Base-by-base conservation (phyloP, 37 sponge, comb jelly and placozoan species). In the Haliclona indistincta region DNA sequence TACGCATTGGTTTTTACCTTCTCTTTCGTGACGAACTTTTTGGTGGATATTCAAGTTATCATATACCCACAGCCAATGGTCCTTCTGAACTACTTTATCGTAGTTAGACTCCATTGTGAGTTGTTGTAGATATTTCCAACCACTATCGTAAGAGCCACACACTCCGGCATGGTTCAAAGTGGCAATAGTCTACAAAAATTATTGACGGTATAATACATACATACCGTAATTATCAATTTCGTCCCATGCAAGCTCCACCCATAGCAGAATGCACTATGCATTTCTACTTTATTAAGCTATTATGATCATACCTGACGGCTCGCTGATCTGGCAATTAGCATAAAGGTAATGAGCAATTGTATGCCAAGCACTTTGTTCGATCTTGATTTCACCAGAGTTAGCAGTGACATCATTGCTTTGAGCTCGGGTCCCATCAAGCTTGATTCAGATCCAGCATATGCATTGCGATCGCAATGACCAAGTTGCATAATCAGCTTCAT, bases 291-390 rank as follows among this genome's bases (percentile, higher is more conserved):
- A n/a, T n/a, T n/a, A n/a, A n/a, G n/a, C 52, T 49, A 19, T 26
- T 60, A 10, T 60, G 28, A 23, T 20, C 25, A 38, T 65, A 73
- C 74, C 60, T 73, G 74, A 2, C 38, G 37, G 25, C n/a, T 64
- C 43, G 77, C 54, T 65, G 66, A 45, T 45, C 77, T 45, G n/a
- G 77, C 77, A 13, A 76, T 35, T 6, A 76, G 66, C 77, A 76
- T 76, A 10, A 37, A 63, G 45, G 47, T 47, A 11, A 64, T 2
- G 19, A 76, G 66, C 3, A 76, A 65, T 64, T 63, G 66, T 6
- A 76, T 22, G 1, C 77, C 77, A 38, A 55, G 38, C 11, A 73
- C 58, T 28, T 32, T 55, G 6, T n/a, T 34, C 11, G 74, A 56
- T 38, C 60, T n/a, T 6, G 23, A 13, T 34, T 56, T 73, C 58